A percentile compares a stretch with the other conserved stretches of the same genome.
Conservation (phyloP, 2,797 vertebrate genomes). For the Rhynchonycteris naso region DNA sequence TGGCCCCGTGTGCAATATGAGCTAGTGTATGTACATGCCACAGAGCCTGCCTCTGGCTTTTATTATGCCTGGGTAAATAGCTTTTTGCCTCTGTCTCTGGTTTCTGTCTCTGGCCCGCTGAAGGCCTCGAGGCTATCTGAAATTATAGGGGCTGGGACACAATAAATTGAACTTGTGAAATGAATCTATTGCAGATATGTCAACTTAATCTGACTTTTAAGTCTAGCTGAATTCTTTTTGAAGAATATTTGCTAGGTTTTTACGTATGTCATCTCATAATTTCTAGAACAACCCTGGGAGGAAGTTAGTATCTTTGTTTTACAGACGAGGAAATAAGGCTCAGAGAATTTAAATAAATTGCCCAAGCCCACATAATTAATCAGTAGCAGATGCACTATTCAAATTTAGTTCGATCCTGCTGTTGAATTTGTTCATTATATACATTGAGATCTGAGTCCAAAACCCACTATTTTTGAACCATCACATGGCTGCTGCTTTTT, state of each 20-base stretch:
- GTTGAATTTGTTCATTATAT: constrained; percentile 24
- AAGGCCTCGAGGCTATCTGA: constrained; percentile 53
- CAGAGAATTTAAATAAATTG: constrained; percentile 51
- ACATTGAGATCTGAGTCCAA: background rate
- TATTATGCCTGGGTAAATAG: constrained; percentile 56
- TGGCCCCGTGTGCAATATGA: background rate
- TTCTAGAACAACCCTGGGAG: constrained; percentile 23
- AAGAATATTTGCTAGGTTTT: constrained; percentile 1
- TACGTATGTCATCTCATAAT: background rate
- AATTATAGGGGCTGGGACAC: constrained; percentile 31
- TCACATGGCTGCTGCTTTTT: background rate
- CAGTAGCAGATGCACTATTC: background rate
- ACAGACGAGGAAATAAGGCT: constrained; percentile 16
- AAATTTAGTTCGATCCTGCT: background rate
- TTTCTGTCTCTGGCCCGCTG: constrained; percentile 49
- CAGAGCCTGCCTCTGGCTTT: constrained; percentile 56
- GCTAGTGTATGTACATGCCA: constrained; percentile 29
- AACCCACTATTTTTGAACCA: background rate
- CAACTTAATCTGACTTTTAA: constrained; percentile 39
- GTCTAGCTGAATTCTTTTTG: constrained; percentile 9
- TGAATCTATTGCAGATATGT: constrained; percentile 33
- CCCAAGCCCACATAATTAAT: constrained; percentile 3
- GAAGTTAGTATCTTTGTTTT: constrained; percentile 49
- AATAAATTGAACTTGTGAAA: constrained; percentile 49
- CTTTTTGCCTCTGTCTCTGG: constrained; percentile 58